Conservation (phyloP, 2,797 vertebrate species). For the Cynopterus sphinx region DNA sequence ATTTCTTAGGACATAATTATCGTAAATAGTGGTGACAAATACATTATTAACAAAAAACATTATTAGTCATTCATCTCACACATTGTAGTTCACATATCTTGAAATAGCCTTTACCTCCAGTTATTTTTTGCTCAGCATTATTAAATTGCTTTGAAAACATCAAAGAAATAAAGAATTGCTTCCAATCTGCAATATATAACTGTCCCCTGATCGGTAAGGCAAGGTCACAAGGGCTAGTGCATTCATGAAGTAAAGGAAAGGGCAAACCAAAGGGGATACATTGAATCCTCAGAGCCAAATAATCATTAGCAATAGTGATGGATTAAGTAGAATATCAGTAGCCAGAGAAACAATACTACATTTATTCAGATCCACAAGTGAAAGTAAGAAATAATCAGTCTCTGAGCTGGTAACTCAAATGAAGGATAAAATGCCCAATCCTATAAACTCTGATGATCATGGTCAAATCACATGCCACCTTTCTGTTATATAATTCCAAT, state of each 20-base stretch:
- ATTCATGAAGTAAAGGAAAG: slow-evolving; percentile 29
- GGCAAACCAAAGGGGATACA: background rate
- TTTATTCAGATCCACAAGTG: slow-evolving; percentile 47
- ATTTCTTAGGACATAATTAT: background rate
- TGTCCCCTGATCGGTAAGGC: slow-evolving; percentile 11
- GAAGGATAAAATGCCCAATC: background rate
- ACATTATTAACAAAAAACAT: slow-evolving; percentile 19
- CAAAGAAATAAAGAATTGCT: slow-evolving; percentile 66
- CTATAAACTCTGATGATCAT: background rate
- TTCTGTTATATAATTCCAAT: background rate
- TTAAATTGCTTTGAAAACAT: slow-evolving; percentile 66
- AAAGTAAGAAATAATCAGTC: background rate
- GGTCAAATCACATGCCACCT: background rate
- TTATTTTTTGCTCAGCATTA: slow-evolving; percentile 51
- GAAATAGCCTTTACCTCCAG: slow-evolving; percentile 22
- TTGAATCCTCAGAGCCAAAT: slow-evolving; percentile 58
- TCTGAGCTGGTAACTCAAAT: background rate
- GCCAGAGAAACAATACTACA: slow-evolving; percentile 20
- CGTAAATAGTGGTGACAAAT: background rate
- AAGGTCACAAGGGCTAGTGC: slow-evolving; percentile 55
- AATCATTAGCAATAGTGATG: slow-evolving; percentile 34
- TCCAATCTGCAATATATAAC: slow-evolving; percentile 43
- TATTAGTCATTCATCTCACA: background rate
- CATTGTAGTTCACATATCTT: background rate
- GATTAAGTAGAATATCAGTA: background rate